Evolutionary conservation across 2,888 invertebrate species (phyloP), one percentile per base, ranked within the genome.

Genomic region (Sipha maydis): DNA sequence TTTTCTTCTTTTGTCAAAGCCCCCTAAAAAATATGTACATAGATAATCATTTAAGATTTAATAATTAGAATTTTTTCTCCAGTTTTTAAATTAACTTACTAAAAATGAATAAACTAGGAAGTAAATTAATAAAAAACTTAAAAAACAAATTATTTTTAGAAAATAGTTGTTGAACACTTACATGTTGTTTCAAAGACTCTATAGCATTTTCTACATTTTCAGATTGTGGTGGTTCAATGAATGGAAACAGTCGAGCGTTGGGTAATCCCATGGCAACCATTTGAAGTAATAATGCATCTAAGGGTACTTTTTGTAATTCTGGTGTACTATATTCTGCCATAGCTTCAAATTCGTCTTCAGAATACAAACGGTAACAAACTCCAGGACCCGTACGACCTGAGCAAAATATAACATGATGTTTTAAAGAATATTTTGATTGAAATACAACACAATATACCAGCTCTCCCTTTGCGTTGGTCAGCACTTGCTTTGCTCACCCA

Each of bases 401-500:
- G 48, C 3, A 31, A 78, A 76, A 75, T 73, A 83, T 73, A n/a
- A 4, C 11, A 67, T 73, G 7, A 34, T 80, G 9, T 19, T 38
- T 28, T 69, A 34, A 78, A 34, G 48, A n/a, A 25, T 31, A 82
- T 73, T 41, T 28, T 69, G 8, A 71, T 25, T 56, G 31, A 21
- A 67, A 41, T 61, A 21, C 28, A 89, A 25, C 25, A 28, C 4
- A 38, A 34, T 34, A 25, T 91, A 93, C 94, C 96, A 38, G 96
- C 98, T 91, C 99, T 94, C 19, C 99, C 99, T 92, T 98, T 98
- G 85, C 99, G 94, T 92, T 99, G 99, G 91, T 99, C 98, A 7
- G 99, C 98, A 91, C 97, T 98, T 0, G 99, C 99, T 92, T 97
- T 95, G n/a, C 98, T 98, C 90, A 99, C 97, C 96, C 96, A 98